Conservation (phyloP, 2,888 invertebrate genomes). For the Campoletis raptor region DNA sequence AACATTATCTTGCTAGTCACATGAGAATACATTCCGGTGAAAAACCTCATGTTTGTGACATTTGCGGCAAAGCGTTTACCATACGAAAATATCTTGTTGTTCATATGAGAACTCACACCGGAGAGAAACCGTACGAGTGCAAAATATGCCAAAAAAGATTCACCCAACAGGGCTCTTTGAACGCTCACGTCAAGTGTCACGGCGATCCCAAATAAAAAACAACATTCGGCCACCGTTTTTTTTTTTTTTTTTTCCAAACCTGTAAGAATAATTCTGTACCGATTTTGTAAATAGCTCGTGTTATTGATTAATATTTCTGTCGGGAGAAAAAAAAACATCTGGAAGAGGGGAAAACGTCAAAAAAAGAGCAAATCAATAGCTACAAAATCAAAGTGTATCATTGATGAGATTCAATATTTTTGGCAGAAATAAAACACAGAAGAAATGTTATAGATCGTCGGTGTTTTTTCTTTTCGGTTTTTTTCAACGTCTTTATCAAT, state of each 20-base stretch:
- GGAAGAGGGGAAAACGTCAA: background rate
- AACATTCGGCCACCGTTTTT: background rate
- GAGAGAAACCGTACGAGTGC: slow-evolving; percentile 81
- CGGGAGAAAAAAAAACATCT: no score
- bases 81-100: slow-evolving; percentile 79
- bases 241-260: slow-evolving; percentile 16
- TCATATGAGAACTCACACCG: slow-evolving; percentile 81
- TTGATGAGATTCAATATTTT: background rate
- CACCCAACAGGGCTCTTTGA: slow-evolving; percentile 82
- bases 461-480: background rate
- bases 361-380: background rate
- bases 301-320: no score
- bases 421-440: background rate
- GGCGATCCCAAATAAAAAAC: slow-evolving; percentile 76
- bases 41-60: slow-evolving; percentile 79
- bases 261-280: background rate
- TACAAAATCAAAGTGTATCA: background rate
- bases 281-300: no score
- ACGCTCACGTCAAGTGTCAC: slow-evolving; percentile 80
- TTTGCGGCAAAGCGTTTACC: slow-evolving; percentile 80
- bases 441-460: background rate
- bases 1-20: slow-evolving; percentile 78
- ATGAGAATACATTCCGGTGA: slow-evolving; percentile 80
- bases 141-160: slow-evolving; percentile 82
- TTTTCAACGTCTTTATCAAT: background rate